A percentile compares a stretch with the other conserved stretches of the same genome.
Conservation (phyloP, 1,140 invertebrate genomes). For the Melipona quadrifasciata region DNA sequence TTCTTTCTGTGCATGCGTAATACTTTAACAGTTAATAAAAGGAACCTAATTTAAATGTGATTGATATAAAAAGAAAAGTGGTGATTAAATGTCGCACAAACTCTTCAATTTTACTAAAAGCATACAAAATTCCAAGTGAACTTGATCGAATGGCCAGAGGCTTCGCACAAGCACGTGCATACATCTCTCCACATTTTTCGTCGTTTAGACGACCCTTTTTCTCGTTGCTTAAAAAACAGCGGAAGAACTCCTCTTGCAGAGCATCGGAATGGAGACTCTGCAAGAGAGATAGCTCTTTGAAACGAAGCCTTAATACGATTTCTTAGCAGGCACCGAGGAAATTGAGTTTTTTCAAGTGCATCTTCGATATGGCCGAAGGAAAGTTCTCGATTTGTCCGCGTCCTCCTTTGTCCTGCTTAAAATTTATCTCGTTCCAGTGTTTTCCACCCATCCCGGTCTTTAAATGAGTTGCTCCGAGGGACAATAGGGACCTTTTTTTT, state of each 20-base stretch:
- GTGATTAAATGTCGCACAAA: too few relatives aligned
- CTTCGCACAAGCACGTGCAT: background rate
- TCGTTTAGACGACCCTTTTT: background rate
- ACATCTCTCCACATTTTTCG: background rate
- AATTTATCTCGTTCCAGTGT: background rate
- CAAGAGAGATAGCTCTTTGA: background rate
- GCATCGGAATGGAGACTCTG: background rate
- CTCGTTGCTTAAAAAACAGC: background rate
- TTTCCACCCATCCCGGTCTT: too few relatives aligned
- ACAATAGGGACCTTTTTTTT: background rate
- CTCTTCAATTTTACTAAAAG: too few relatives aligned
- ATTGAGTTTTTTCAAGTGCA: constrained; percentile 29
- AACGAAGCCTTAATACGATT: constrained; percentile 10
- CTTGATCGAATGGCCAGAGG: too few relatives aligned
- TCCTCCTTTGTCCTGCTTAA: constrained; percentile 2
- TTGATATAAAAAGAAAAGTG: too few relatives aligned
- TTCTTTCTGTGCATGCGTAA: too few relatives aligned
- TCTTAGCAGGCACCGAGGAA: background rate
- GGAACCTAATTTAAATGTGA: too few relatives aligned
- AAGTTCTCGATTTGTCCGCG: background rate
- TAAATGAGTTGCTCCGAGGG: background rate
- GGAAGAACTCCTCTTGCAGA: too few relatives aligned
- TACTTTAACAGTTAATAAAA: too few relatives aligned
- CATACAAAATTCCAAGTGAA: too few relatives aligned
- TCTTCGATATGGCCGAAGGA: background rate